These are phyloP conservation scores for Trachemys scripta DNA, from an alignment of 2,113 vertebrate genomes.

Conservation along the genomic window DNA sequence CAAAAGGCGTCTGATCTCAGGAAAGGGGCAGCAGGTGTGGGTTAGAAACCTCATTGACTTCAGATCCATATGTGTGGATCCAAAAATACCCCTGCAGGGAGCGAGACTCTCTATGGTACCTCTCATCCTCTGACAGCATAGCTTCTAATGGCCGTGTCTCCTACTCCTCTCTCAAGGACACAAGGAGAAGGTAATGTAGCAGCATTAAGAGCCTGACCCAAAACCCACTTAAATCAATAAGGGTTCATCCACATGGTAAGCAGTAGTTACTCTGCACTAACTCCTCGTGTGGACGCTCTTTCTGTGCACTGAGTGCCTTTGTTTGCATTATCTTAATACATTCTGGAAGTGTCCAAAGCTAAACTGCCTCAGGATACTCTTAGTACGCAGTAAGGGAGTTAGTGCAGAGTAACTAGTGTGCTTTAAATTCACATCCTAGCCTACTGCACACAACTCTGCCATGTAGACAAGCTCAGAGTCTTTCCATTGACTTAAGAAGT, in stretches of 20 bases:
- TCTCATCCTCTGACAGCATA: not conserved
- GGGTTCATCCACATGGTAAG: not conserved
- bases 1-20: not conserved
- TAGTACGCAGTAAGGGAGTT: too few species aligned
- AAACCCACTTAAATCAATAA: conserved; percentile 20
- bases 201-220: not conserved
- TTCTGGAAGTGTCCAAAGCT: not conserved
- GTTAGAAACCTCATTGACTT: not conserved
- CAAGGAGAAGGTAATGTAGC: conserved; percentile 35
- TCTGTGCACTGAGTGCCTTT: not conserved
- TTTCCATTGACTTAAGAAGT: not conserved
- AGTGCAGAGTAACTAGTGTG: not conserved
- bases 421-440: not conserved
- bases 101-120: not conserved
- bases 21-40: not conserved
- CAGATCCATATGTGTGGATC: fast-evolving
- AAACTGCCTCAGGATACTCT: not conserved
- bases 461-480: not conserved
- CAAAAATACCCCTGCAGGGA: not conserved
- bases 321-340: not conserved
- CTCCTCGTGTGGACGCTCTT: not conserved
- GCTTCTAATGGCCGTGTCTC: conserved; percentile 25
- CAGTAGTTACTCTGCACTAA: not conserved
- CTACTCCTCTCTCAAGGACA: conserved; percentile 11
- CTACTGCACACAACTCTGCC: not conserved